Percentiles rank a stretch among this genome's conserved stretches.
phyloP scores from a whole-genome alignment of 2,113 vertebrate species.

The Corythaeola cristata region DNA sequence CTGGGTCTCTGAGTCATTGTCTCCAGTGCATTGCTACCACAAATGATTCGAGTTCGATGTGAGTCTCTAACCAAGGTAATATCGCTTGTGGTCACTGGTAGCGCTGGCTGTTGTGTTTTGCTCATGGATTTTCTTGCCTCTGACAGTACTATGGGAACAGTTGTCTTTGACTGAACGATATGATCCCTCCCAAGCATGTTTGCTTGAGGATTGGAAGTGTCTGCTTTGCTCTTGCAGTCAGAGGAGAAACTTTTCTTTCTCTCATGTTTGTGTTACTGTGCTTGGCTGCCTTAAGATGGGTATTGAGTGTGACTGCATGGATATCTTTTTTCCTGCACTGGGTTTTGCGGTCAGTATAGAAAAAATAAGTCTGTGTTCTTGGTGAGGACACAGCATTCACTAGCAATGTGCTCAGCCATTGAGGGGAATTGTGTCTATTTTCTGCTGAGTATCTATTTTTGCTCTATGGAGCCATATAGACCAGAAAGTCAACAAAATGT shows the following conservation, averaged over 20 bases:
- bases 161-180: background rate
- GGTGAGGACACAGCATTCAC: background rate
- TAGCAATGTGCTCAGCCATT: accelerated
- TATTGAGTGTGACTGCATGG: accelerated
- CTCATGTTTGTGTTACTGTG: background rate
- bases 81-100: background rate
- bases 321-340: background rate
- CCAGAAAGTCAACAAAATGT: background rate
- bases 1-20: background rate
- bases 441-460: background rate
- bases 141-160: background rate
- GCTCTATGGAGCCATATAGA: background rate
- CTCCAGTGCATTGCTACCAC: accelerated
- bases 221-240: background rate
- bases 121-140: background rate
- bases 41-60: background rate
- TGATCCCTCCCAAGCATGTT: background rate
- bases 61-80: conserved; percentile 7
- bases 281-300: background rate
- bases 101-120: background rate
- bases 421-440: background rate
- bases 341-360: background rate
- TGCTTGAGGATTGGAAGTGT: background rate
- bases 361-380: background rate
- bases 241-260: background rate